Evolutionary conservation across 2,888 invertebrate genomes (phyloP).

Genomic region (Drosophila aldrichi): DNA sequence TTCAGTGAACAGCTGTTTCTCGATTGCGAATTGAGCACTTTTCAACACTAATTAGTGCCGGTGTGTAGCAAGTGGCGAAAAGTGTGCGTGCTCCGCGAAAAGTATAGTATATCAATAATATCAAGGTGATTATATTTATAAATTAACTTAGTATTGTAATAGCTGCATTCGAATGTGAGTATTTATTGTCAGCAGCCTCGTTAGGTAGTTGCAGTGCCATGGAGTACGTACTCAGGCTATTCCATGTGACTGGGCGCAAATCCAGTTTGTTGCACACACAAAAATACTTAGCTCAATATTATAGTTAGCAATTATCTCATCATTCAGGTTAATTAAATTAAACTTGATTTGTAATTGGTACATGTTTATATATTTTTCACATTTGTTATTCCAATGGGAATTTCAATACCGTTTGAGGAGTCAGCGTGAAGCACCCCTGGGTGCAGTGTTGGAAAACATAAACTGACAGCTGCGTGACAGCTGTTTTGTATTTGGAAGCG

Average conservation of each 20-base stretch:
- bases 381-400: background rate
- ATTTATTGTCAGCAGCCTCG: background rate
- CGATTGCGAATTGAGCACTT: background rate
- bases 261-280: background rate
- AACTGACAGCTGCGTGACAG: conserved; percentile 46
- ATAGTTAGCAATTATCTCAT: background rate
- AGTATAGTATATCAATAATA: conserved; percentile 17
- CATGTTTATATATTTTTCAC: background rate
- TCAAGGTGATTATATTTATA: conserved; percentile 30
- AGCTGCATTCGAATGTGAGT: background rate
- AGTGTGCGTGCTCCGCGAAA: conserved; percentile 42
- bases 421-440: conserved; percentile 23
- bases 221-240: conserved; percentile 6
- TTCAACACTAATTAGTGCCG: conserved; percentile 45
- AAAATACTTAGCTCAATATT: background rate
- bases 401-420: conserved; percentile 1
- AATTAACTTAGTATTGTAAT: background rate
- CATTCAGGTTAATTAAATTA: background rate
- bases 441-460: conserved; percentile 31
- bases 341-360: no score
- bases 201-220: background rate
- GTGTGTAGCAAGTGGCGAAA: conserved; percentile 40
- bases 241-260: conserved; percentile 38
- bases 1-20: conserved; percentile 31
- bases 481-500: conserved; percentile 60